Conservation (phyloP, 2,888 invertebrate genomes). For the Melitaea athalia region DNA sequence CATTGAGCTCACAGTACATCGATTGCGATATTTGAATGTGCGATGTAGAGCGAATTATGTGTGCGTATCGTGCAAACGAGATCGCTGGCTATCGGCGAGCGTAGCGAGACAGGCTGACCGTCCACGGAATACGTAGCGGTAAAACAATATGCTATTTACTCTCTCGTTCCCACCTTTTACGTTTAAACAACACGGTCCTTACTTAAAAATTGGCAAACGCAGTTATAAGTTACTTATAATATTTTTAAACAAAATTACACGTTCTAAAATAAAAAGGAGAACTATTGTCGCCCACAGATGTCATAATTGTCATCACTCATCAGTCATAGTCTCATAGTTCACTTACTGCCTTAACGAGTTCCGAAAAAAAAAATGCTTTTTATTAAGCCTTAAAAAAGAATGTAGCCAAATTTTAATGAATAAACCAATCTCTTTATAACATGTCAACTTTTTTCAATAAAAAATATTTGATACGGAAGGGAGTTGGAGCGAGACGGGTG, state of each 20-base stretch:
- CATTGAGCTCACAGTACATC: conserved; percentile 16
- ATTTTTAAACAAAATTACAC: too few relatives aligned
- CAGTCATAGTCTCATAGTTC: too few relatives aligned
- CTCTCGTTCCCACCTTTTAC: neutral
- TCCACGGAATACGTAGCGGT: conserved; percentile 15
- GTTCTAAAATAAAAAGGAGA: too few relatives aligned
- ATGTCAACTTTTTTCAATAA: neutral
- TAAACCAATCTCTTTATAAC: too few relatives aligned
- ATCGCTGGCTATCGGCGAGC: conserved; percentile 17
- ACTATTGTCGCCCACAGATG: too few relatives aligned
- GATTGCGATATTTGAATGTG: conserved; percentile 23
- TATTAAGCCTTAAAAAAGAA: too few relatives aligned
- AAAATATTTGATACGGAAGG: neutral
- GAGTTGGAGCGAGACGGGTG: conserved; percentile 20
- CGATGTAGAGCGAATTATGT: conserved; percentile 28
- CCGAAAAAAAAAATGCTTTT: too few relatives aligned
- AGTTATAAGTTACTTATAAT: too few relatives aligned
- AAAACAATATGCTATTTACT: neutral
- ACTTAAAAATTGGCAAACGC: too few relatives aligned
- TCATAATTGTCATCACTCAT: too few relatives aligned
- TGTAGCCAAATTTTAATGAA: too few relatives aligned
- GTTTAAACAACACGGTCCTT: neutral
- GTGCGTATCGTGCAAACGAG: conserved; percentile 35
- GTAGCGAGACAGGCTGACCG: conserved; percentile 19
- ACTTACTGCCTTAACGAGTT: too few relatives aligned